Percentiles rank a stretch among this genome's conserved stretches.
phyloP scores from a whole-genome alignment of 2,113 vertebrate species.

The Oreotrochilus melanogaster region DNA sequence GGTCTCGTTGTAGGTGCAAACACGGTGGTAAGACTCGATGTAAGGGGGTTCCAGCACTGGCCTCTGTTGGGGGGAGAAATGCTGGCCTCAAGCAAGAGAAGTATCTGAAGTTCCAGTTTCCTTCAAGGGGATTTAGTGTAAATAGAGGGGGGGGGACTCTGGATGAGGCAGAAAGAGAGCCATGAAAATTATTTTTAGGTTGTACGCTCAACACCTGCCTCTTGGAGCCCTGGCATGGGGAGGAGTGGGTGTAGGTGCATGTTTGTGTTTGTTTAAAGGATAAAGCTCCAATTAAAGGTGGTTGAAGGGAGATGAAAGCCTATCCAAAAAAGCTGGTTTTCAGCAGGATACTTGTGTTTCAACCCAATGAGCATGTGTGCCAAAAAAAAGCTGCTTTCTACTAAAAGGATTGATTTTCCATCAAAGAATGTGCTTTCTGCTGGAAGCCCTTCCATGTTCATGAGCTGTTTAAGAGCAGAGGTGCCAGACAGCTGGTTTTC shows the following conservation, averaged over 20 bases:
- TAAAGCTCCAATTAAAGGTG: background rate
- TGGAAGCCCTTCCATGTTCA: background rate
- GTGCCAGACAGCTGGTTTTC: accelerated
- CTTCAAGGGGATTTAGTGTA: background rate
- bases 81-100: background rate
- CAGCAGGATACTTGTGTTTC: background rate
- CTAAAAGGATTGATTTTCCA: background rate
- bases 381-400: conserved; percentile 12
- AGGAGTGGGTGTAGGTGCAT: background rate
- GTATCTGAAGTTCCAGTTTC: background rate
- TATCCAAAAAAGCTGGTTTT: background rate
- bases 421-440: background rate
- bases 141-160: background rate
- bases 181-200: background rate
- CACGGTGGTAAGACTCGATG: conserved; percentile 87
- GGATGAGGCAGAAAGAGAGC: background rate
- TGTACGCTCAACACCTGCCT: background rate
- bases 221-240: background rate
- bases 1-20: conserved; percentile 92
- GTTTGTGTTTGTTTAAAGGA: background rate
- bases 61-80: conserved; percentile 76
- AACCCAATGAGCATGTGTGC: background rate
- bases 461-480: background rate
- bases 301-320: background rate
- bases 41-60: conserved; percentile 89